A percentile compares a stretch with the other conserved stretches of the same genome.
phyloP scores from a whole-genome alignment of 2,888 invertebrate species.

The Frankliniella fusca region DNA sequence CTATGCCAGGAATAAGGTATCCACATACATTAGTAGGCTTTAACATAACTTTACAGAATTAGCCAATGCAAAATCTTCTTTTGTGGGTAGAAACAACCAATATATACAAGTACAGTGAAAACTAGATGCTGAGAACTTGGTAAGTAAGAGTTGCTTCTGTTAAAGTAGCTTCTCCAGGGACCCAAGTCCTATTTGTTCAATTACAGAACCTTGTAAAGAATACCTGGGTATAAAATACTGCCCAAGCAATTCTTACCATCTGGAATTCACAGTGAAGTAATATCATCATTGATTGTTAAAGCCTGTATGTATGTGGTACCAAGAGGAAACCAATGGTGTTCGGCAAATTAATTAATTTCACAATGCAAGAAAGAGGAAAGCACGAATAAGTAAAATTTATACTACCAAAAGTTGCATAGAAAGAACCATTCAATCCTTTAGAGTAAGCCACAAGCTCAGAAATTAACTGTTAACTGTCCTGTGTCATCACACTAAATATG shows the following conservation, averaged over 20 bases:
- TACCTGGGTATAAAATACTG: too few relatives aligned
- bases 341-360: neutral
- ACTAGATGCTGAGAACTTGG: too few relatives aligned
- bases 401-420: conserved; percentile 22
- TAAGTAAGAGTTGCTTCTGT: too few relatives aligned
- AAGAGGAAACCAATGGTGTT: conserved; percentile 9
- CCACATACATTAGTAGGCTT: neutral
- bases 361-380: conserved; percentile 12
- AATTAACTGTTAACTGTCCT: neutral
- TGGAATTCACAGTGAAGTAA: too few relatives aligned
- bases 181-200: too few relatives aligned
- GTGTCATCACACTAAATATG: conserved; percentile 6
- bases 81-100: too few relatives aligned
- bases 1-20: neutral
- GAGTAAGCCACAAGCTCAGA: conserved; percentile 30
- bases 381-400: neutral
- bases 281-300: neutral
- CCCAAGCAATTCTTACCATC: too few relatives aligned
- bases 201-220: too few relatives aligned
- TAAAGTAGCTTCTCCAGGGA: too few relatives aligned
- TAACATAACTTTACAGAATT: neutral
- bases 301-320: neutral
- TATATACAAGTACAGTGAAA: too few relatives aligned
- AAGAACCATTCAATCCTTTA: conserved; percentile 30
- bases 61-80: neutral